A percentile compares a stretch with the other conserved stretches of the same genome.
Conservation (phyloP, 2,888 invertebrate species). For the Rhingia rostrata region DNA sequence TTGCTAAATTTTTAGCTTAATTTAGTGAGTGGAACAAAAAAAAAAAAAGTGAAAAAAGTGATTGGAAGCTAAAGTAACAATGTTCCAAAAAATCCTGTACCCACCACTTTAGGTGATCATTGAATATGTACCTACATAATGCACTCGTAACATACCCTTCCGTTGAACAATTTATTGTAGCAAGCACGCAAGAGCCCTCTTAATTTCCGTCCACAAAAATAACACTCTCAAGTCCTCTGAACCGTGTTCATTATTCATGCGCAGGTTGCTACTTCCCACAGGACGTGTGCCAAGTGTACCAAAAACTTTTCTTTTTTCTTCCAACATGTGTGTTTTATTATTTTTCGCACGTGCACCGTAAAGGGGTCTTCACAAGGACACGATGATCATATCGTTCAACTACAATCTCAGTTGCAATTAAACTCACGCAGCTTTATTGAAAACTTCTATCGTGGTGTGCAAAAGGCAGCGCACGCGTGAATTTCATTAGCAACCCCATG, state of each 20-base stretch:
- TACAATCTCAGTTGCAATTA: conserved; percentile 25
- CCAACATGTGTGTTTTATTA: conserved; percentile 6
- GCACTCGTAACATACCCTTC: too few relatives aligned
- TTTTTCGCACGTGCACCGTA: conserved; percentile 34
- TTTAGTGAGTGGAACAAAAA: too few relatives aligned
- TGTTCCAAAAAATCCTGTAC: too few relatives aligned
- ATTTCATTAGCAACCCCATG: conserved; percentile 20
- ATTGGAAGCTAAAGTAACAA: too few relatives aligned
- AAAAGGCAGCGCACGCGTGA: conserved; percentile 54
- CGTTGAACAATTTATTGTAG: too few relatives aligned
- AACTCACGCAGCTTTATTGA: conserved; percentile 7
- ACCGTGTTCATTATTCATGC: conserved; percentile 33
- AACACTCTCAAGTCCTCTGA: background rate
- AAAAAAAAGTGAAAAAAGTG: too few relatives aligned
- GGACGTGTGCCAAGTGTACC: conserved; percentile 10
- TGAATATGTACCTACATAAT: too few relatives aligned
- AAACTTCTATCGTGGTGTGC: background rate
- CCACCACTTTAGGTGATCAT: too few relatives aligned
- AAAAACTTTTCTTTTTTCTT: background rate
- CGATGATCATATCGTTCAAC: conserved; percentile 33
- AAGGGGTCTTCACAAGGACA: conserved; percentile 16
- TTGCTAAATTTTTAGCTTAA: too few relatives aligned
- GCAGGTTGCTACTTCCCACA: conserved; percentile 59
- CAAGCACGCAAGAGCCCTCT: too few relatives aligned
- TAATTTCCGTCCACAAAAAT: background rate